Conservation (phyloP, 2,113 vertebrate genomes). For the Rhinichthys klamathensis region DNA sequence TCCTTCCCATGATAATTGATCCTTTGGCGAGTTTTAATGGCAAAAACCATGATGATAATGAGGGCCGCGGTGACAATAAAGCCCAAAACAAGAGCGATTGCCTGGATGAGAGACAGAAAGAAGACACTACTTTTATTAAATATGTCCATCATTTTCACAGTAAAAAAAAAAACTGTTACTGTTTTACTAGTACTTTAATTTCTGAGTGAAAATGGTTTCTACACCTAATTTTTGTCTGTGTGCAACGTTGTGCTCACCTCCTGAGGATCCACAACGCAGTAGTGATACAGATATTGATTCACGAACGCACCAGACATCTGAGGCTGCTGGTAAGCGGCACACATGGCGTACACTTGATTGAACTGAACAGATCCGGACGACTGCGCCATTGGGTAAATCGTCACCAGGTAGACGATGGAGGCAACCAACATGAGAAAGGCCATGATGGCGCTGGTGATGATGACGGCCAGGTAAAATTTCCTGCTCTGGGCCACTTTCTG, state of each 20-base stretch:
- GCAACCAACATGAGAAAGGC: conserved; percentile 83
- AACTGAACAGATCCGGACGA: conserved; percentile 77
- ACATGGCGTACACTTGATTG: conserved; percentile 78
- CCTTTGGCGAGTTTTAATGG: conserved; percentile 83
- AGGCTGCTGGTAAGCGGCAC: conserved; percentile 78
- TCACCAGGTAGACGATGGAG: conserved; percentile 87
- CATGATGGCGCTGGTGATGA: conserved; percentile 79
- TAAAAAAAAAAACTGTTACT: not conserved
- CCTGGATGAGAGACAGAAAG: conserved; percentile 68
- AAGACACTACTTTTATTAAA: no score
- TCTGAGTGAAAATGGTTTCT: no score
- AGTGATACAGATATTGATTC: conserved; percentile 91
- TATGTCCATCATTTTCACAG: no score
- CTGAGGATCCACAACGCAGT: conserved; percentile 90
- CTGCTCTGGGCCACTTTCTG: conserved; percentile 75
- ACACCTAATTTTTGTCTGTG: no score
- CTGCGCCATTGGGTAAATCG: conserved; percentile 86
- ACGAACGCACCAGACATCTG: conserved; percentile 63
- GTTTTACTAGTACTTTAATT: no score
- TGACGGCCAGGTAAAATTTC: conserved; percentile 81
- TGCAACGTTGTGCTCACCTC: conserved; percentile 76
- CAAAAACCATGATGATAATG: conserved; percentile 86
- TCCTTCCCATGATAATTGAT: conserved; percentile 81
- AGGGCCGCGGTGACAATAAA: conserved; percentile 81
- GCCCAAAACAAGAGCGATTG: conserved; percentile 85